Percentiles rank a stretch among this genome's conserved stretches.
phyloP scores from a whole-genome alignment of 2,797 vertebrate species.

The Notolabrus celidotus region DNA sequence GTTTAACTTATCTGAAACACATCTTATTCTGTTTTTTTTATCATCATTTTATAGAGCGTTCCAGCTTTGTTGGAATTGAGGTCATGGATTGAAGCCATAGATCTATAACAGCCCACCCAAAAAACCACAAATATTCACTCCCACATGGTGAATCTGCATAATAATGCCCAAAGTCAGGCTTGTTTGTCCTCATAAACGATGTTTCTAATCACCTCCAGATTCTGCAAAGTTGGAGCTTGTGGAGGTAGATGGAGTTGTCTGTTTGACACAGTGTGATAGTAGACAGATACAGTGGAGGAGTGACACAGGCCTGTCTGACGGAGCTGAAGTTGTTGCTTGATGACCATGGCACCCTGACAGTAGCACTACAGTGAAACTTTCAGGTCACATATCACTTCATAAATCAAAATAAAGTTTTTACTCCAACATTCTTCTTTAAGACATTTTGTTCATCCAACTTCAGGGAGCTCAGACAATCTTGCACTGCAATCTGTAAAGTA shows the following conservation, averaged over 20 bases:
- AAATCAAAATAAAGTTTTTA: constrained; percentile 49
- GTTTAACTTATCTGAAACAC: too few relatives aligned
- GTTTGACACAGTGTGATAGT: constrained; percentile 53
- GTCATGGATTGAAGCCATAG: too few relatives aligned
- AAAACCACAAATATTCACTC: too few relatives aligned
- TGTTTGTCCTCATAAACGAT: constrained; percentile 39
- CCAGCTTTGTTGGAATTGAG: too few relatives aligned
- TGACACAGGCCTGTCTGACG: constrained; percentile 43
- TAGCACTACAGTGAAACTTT: constrained; percentile 64
- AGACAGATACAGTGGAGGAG: constrained; percentile 46
- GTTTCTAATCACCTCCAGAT: constrained; percentile 63
- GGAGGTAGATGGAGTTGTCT: constrained; percentile 51
- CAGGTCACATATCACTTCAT: constrained; percentile 56
- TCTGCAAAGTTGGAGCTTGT: constrained; percentile 48
- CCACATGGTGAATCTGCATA: too few relatives aligned
- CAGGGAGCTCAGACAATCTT: constrained; percentile 32
- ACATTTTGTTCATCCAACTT: constrained; percentile 47
- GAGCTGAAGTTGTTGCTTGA: constrained; percentile 56
- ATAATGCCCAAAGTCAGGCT: constrained; percentile 7
- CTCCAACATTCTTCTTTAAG: constrained; percentile 56
- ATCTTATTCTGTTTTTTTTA: too few relatives aligned
- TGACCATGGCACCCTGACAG: constrained; percentile 72
- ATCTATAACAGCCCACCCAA: too few relatives aligned
- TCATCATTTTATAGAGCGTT: too few relatives aligned
- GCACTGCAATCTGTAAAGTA: constrained; percentile 16